Base-by-base conservation (phyloP, 2,797 vertebrate genomes). In the Siniperca obscura region DNA sequence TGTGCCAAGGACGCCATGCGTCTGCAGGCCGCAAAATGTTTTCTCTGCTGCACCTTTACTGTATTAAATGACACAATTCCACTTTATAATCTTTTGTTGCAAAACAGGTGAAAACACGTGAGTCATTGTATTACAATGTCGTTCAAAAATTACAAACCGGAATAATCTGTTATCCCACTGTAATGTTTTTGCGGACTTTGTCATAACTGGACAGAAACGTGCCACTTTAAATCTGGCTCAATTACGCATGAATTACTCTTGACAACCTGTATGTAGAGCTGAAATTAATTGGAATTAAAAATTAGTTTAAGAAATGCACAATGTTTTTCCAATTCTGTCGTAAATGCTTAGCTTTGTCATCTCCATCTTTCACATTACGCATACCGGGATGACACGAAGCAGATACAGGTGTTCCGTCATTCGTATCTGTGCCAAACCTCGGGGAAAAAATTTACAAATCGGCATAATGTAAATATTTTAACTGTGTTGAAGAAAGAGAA, bases 1-100 rank as follows among this genome's bases (percentile, higher is more conserved):
- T 73, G 84, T 84, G 83, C 82, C 86, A 90, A 78, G 44, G 69
- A 90, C 86, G 82, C 85, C 89, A 87, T 87, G 88, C 79, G 82
- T 70, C 84, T 75, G 85, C 83, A 88, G 91, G 90, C 87, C 87
- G 73, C 82, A 57, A 21, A 85, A 70, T 50, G 55, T 72, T 60
- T 76, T 65, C 68, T 16, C 40, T 60, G 40, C 65, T 71, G 76
- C 85, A 71, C 62, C 67, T 77, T 81, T 42, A 27, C 70, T 44
- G 55, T 40, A 80, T 85, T 81, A 81, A 86, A 78, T 84, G 80
- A 65, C 60, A 75, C 66, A 50, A 74, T 81, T 85, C 67, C 65
- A 44, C 69, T 77, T 79, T 21, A 50, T 62, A 84, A 68, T 75
- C 12, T 48, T 68, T 81, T 66, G 61, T 55, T 74, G 21, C 38